Evolutionary conservation across 2,797 vertebrate genomes (phyloP).

Genomic region (Mionectes olivaceus): DNA sequence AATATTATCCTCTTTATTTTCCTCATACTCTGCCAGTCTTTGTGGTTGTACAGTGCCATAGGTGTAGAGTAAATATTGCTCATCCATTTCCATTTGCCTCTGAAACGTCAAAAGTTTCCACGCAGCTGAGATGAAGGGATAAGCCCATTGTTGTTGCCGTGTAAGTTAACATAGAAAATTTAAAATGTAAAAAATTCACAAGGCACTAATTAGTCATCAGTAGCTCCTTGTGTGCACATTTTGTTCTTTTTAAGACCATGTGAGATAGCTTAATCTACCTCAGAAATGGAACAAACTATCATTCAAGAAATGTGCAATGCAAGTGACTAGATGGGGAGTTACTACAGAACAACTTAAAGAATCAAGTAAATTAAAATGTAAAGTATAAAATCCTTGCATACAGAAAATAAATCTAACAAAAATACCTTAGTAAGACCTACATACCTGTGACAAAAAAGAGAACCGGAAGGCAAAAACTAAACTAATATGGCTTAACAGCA

Average conservation of each 20-base stretch:
- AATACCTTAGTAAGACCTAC: not conserved
- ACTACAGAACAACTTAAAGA: not conserved
- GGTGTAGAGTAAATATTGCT: not conserved
- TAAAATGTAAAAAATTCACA: not conserved
- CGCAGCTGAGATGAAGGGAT: not conserved
- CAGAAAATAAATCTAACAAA: not conserved
- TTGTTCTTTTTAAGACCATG: not conserved
- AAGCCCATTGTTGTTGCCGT: not conserved
- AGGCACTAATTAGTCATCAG: not conserved
- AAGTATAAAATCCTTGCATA: not conserved
- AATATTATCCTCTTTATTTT: not conserved
- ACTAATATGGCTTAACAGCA: not conserved
- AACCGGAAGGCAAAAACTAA: not conserved
- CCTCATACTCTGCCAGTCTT: not conserved
- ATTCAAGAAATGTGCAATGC: not conserved
- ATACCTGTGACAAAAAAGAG: not conserved
- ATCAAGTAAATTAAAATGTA: not conserved
- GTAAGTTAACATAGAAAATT: not conserved
- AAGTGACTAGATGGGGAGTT: not conserved
- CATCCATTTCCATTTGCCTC: not conserved
- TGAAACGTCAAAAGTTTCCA: not conserved
- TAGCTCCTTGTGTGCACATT: not conserved
- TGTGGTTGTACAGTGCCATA: not conserved
- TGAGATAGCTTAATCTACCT: not conserved
- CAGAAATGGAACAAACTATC: not conserved